Conservation (phyloP, 2,797 vertebrate genomes). For the Notoglanidium macrostoma region DNA sequence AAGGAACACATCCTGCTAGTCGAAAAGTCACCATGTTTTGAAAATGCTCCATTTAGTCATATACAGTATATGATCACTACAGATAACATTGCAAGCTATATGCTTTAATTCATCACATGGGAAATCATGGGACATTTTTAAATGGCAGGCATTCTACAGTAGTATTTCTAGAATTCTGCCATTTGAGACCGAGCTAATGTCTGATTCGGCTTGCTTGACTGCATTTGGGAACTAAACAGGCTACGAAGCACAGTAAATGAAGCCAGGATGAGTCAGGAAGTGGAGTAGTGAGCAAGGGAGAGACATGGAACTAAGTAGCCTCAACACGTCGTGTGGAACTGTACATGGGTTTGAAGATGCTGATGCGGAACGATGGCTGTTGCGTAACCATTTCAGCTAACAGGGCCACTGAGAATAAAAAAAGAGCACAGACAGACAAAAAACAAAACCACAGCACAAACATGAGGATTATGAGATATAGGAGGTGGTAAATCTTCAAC, state of each 20-base stretch:
- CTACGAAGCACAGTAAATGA: background rate
- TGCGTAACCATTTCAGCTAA: constrained; percentile 38
- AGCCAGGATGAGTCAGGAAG: constrained; percentile 15
- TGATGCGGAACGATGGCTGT: constrained; percentile 47
- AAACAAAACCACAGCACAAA: background rate
- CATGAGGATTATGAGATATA: background rate
- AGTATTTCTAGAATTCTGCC: background rate
- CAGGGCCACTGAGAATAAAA: constrained; percentile 16
- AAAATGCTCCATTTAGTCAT: background rate
- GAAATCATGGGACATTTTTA: background rate
- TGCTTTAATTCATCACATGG: background rate
- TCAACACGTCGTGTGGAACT: constrained; percentile 20
- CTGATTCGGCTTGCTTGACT: background rate
- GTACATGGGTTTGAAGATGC: constrained; percentile 32
- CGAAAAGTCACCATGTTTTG: background rate
- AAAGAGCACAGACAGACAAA: constrained; percentile 8
- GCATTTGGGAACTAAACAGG: background rate
- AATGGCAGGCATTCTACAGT: background rate
- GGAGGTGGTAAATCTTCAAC: background rate
- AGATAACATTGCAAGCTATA: background rate
- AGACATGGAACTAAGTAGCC: background rate
- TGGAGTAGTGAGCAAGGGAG: background rate
- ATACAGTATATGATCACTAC: background rate
- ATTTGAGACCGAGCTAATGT: background rate
- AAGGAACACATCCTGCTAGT: background rate